Evolutionary conservation across 2,888 invertebrate species (phyloP), one percentile per base, ranked within the genome.

Genomic region (Ferdinandea cuprea): DNA sequence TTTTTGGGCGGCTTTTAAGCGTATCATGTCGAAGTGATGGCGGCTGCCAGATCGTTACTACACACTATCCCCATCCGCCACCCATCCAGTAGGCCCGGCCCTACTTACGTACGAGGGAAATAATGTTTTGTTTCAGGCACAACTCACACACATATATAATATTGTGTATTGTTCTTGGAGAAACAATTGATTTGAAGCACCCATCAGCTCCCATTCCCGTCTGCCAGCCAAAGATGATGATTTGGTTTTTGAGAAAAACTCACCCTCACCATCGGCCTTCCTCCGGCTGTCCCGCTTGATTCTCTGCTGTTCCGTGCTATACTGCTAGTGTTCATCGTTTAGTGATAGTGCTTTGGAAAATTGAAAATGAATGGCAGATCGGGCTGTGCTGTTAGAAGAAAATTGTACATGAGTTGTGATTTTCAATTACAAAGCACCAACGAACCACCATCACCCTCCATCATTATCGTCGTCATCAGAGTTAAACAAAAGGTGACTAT

Each of bases 401-500:
- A 68, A 78, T 78, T 73, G 61, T 73, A 63, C 68, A 73, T 78
- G 77, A 83, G 73, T 73, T 83, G 72, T 83, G 83, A 83, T 83
- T 83, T 81, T 83, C 78, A 83, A 83, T 83, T 83, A 83, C 68
- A 83, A 83, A 83, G 68, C 66, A 37, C 66, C 50, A 40, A n/a
- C 25, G 11, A 32, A 30, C 15, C 54, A 21, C 25, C 37, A 8
- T 37, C 30, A 30, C 32, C 52, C 25, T n/a, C 32, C 44, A 11
- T 30, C 65, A 6, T n/a, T 63, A 19, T 48, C 77, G 42, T 50
- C 77, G 40, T 42, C 52, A 54, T 54, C 68, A 63, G 68, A 72
- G 66, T 78, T 78, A 78, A 83, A 83, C 83, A 83, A 83, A 83
- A 83, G 78, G 83, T 83, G 83, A 83, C 83, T 78, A 83, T 83